phyloP scores from a whole-genome alignment of 2,113 vertebrate species.

The Xenopus borealis region DNA sequence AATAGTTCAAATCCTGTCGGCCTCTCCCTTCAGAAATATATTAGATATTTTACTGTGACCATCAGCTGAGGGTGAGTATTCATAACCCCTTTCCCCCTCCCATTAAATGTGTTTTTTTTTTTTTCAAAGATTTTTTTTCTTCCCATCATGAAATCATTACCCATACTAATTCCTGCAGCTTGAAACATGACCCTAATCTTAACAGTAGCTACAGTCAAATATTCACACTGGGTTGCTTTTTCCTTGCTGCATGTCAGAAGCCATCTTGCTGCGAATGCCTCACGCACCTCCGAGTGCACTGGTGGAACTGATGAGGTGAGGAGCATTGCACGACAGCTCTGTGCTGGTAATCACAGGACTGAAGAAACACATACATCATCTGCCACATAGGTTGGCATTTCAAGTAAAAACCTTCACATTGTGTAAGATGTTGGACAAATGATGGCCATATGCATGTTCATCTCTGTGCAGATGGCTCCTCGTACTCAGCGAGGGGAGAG shows the following conservation, averaged over 20 bases:
- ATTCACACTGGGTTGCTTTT: constrained; percentile 80
- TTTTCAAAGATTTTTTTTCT: constrained; percentile 79
- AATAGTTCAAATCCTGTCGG: background rate
- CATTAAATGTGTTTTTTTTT: constrained; percentile 76
- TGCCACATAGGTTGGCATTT: constrained; percentile 94
- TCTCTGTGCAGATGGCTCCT: constrained; percentile 89
- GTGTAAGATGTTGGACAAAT: constrained; percentile 98
- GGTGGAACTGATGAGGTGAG: constrained; percentile 99
- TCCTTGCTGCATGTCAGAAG: constrained; percentile 89
- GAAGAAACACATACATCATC: constrained; percentile 99
- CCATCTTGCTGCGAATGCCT: constrained; percentile 93
- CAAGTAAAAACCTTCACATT: constrained; percentile 96
- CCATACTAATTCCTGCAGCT: constrained; percentile 84
- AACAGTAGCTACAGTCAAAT: constrained; percentile 83
- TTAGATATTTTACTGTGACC: constrained; percentile 49
- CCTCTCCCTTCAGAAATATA: constrained; percentile 41
- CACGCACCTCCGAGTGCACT: constrained; percentile 90
- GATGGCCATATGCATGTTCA: constrained; percentile 91
- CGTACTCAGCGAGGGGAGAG: constrained; percentile 79
- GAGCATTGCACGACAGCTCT: constrained; percentile 88
- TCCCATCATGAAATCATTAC: constrained; percentile 87
- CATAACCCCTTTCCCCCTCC: constrained; percentile 52
- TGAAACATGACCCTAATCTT: constrained; percentile 85
- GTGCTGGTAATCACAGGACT: constrained; percentile 98
- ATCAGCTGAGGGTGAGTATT: constrained; percentile 50